These are phyloP conservation scores for Digitonthophagus gazella DNA, from an alignment of 2,888 invertebrate genomes.

Conservation along the genomic window DNA sequence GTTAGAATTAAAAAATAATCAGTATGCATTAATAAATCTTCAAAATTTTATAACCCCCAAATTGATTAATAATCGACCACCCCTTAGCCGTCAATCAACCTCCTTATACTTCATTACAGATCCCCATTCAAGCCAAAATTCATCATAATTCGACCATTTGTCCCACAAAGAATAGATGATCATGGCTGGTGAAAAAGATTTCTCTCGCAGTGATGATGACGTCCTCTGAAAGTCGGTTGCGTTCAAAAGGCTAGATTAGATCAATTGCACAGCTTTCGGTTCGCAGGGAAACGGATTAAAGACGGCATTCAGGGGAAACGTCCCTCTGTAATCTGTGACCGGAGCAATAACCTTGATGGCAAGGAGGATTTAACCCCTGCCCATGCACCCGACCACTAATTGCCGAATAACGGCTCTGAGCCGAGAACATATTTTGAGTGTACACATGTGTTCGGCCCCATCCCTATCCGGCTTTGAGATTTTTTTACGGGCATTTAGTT, in stretches of 20 bases:
- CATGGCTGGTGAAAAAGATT: not conserved
- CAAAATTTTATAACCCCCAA: not conserved
- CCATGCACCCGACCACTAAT: not conserved
- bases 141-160: not conserved
- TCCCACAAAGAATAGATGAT: not conserved
- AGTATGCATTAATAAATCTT: no score
- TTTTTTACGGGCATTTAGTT: not conserved
- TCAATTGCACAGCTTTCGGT: slow-evolving; percentile 6
- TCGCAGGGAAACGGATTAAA: slow-evolving; percentile 4
- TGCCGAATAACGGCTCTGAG: not conserved
- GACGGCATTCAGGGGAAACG: not conserved
- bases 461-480: not conserved
- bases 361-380: not conserved
- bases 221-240: slow-evolving; percentile 2
- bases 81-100: not conserved
- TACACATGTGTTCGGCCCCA: not conserved
- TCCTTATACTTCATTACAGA: not conserved
- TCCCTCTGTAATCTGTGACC: not conserved
- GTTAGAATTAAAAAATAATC: no score
- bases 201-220: not conserved
- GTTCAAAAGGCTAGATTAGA: slow-evolving; percentile 1
- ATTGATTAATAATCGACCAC: not conserved
- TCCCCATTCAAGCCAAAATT: not conserved
- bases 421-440: not conserved
- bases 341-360: not conserved